phyloP scores from a whole-genome alignment of 1,140 invertebrate species.

The Aphaenogaster ashmeadi region DNA sequence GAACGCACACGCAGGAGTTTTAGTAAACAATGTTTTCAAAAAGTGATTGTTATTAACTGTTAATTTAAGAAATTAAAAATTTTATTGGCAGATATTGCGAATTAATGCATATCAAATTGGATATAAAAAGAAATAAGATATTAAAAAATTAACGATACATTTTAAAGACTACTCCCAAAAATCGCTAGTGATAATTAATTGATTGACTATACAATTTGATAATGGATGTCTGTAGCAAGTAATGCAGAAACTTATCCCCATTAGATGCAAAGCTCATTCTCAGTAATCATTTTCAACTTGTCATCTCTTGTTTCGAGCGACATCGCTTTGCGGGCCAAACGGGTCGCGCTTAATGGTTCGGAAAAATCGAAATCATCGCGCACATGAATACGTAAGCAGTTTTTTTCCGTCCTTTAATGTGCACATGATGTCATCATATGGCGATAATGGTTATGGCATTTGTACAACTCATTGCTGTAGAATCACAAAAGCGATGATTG shows the following conservation, averaged over 20 bases:
- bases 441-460: slow-evolving; percentile 44
- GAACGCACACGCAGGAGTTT: neutral
- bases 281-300: slow-evolving; percentile 84
- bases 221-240: slow-evolving; percentile 16
- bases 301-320: slow-evolving; percentile 82
- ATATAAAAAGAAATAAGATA: neutral
- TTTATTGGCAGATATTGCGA: neutral
- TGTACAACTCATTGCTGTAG: slow-evolving; percentile 25
- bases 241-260: slow-evolving; percentile 27
- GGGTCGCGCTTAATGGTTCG: slow-evolving; percentile 83
- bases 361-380: slow-evolving; percentile 86
- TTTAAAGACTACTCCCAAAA: neutral
- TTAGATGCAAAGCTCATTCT: slow-evolving; percentile 76
- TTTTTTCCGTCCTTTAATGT: slow-evolving; percentile 69
- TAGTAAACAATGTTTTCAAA: neutral
- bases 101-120: neutral
- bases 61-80: neutral
- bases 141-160: slow-evolving; percentile 9
- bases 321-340: slow-evolving; percentile 82
- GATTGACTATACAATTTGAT: slow-evolving; percentile 12
- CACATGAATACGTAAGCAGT: slow-evolving; percentile 86
- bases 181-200: slow-evolving; percentile 48
- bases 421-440: slow-evolving; percentile 80
- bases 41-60: neutral
- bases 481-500: neutral